Percentiles rank a stretch among this genome's conserved stretches.
Conservation (phyloP, 2,888 invertebrate species). For the Tubulanus polymorphus region DNA sequence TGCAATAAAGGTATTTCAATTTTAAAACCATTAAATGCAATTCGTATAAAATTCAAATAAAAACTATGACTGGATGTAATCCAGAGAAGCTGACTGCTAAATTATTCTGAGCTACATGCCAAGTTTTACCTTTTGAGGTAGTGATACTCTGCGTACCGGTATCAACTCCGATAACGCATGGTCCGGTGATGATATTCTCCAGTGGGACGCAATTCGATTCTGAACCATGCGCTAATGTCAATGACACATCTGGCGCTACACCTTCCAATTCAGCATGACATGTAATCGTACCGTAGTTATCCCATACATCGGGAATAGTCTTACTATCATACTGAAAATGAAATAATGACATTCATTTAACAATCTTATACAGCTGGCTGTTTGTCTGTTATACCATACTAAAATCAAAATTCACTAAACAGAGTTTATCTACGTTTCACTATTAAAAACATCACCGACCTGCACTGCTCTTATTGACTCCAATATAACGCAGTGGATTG, state of each 20-base stretch:
- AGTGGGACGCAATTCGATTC: slow-evolving; percentile 31
- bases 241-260: slow-evolving; percentile 33
- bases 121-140: neutral
- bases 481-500: slow-evolving; percentile 30
- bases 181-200: slow-evolving; percentile 38
- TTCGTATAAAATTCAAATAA: too few species aligned
- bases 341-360: too few species aligned
- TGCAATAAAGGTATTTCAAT: too few species aligned
- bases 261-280: slow-evolving; percentile 45
- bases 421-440: neutral
- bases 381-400: too few species aligned
- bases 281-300: slow-evolving; percentile 38
- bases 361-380: too few species aligned
- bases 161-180: slow-evolving; percentile 35
- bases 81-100: too few species aligned
- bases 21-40: too few species aligned
- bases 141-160: slow-evolving; percentile 18
- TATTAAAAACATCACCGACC: slow-evolving; percentile 21
- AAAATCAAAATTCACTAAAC: too few species aligned
- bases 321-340: slow-evolving; percentile 34
- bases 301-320: slow-evolving; percentile 31
- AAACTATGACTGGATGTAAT: too few species aligned
- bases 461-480: slow-evolving; percentile 38
- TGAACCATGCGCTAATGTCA: slow-evolving; percentile 31
- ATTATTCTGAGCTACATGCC: too few species aligned